A percentile compares a stretch with the other conserved stretches of the same genome.
Evolutionary conservation across 2,113 vertebrate species (phyloP).

Genomic region (Poecilia latipinna): DNA sequence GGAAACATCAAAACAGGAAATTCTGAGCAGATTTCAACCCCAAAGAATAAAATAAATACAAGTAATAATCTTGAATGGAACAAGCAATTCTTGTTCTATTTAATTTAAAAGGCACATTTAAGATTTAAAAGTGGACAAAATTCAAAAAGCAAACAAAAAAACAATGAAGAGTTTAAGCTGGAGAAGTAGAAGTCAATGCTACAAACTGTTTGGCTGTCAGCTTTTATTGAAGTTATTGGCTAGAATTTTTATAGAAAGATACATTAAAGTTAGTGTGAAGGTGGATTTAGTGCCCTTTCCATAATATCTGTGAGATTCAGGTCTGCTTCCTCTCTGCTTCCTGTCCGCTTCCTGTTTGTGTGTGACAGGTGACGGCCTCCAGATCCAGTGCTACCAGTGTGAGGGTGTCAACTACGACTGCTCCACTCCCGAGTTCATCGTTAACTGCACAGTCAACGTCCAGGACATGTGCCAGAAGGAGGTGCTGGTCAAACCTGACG

Average conservation of each 20-base stretch:
- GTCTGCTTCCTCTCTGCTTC: too few species aligned
- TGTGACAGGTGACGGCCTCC: slow-evolving; percentile 83
- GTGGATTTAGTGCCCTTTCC: background rate
- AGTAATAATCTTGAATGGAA: too few species aligned
- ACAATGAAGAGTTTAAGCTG: too few species aligned
- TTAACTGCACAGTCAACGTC: slow-evolving; percentile 98
- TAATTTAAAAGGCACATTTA: too few species aligned
- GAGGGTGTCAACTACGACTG: slow-evolving; percentile 98
- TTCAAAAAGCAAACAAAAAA: too few species aligned
- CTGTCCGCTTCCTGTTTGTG: background rate
- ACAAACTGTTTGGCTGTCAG: too few species aligned
- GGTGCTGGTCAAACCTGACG: slow-evolving; percentile 93
- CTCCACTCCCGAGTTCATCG: slow-evolving; percentile 93
- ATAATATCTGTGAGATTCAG: background rate
- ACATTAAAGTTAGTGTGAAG: background rate
- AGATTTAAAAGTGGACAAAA: too few species aligned
- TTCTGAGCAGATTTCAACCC: background rate
- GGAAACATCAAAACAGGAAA: background rate
- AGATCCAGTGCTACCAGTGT: slow-evolving; percentile 99
- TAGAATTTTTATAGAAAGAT: too few species aligned
- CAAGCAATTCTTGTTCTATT: background rate
- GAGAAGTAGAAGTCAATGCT: too few species aligned
- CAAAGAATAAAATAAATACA: too few species aligned
- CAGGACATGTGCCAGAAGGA: slow-evolving; percentile 99
- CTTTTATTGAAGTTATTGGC: too few species aligned